Percentiles rank a stretch among this genome's conserved stretches.
Evolutionary conservation across 1,140 invertebrate genomes (phyloP).

Genomic region (Spodoptera litura): DNA sequence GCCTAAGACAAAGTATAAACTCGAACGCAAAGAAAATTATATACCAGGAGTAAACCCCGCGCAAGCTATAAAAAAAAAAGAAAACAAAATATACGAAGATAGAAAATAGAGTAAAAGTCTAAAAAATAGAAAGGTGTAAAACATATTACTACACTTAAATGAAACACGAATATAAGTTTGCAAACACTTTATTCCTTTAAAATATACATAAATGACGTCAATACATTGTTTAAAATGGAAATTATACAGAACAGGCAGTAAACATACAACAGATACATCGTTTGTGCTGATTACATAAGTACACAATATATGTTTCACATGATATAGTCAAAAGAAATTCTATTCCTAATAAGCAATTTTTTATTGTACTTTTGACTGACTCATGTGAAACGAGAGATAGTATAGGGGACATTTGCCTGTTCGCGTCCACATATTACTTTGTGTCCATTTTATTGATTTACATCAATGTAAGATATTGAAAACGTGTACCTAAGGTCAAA

Average conservation of each 20-base stretch:
- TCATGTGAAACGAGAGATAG: not conserved
- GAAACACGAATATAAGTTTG: slow-evolving; percentile 38
- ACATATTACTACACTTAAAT: not conserved
- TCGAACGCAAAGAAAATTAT: too few relatives aligned
- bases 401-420: not conserved
- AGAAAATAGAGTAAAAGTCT: not conserved
- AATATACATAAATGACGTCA: slow-evolving; percentile 42
- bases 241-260: slow-evolving; percentile 27
- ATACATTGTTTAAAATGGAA: slow-evolving; percentile 37
- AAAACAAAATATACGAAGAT: not conserved
- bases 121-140: too few relatives aligned
- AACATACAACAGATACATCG: slow-evolving; percentile 22
- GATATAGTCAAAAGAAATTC: too few relatives aligned
- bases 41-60: slow-evolving; percentile 5
- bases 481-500: too few relatives aligned
- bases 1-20: too few relatives aligned
- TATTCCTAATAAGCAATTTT: too few relatives aligned
- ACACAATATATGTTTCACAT: not conserved
- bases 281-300: slow-evolving; percentile 33
- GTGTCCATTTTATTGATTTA: too few relatives aligned
- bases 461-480: too few relatives aligned
- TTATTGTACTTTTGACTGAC: not conserved
- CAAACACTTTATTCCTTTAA: slow-evolving; percentile 62
- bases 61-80: slow-evolving; percentile 5
- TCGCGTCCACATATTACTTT: too few relatives aligned